A percentile compares a stretch with the other conserved stretches of the same genome.
Conservation (phyloP, 2,797 vertebrate genomes). For the Otus scops region DNA sequence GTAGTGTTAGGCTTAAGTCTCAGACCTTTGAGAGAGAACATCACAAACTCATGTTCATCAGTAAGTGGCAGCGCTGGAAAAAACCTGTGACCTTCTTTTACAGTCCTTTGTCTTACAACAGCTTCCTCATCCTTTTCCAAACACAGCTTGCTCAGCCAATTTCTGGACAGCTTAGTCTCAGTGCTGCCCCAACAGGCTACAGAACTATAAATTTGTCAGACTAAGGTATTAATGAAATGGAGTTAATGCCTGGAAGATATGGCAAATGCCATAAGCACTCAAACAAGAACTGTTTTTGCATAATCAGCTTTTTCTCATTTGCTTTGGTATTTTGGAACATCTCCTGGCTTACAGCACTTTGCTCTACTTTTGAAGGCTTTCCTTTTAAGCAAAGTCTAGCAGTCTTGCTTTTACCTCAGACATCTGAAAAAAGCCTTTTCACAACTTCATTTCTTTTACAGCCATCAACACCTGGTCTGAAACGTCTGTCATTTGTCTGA, state of each 20-base stretch:
- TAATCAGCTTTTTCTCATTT: background rate
- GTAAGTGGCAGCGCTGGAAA: background rate
- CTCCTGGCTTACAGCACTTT: background rate
- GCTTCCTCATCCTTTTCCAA: background rate
- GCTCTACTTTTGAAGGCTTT: background rate
- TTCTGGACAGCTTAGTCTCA: background rate
- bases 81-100: background rate
- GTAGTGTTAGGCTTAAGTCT: background rate
- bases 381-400: background rate
- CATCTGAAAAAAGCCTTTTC: background rate
- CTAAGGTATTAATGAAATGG: background rate
- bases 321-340: background rate
- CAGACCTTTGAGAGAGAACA: background rate
- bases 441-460: background rate
- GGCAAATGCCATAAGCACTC: background rate
- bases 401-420: background rate
- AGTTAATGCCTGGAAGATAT: background rate
- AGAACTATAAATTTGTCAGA: background rate
- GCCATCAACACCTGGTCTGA: background rate
- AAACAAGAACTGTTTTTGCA: background rate
- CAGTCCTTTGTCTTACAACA: background rate
- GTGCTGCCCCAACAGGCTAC: background rate
- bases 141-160: background rate
- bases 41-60: background rate
- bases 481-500: rapidly evolving